Percentiles rank a stretch among this genome's conserved stretches.
phyloP scores from a whole-genome alignment of 2,888 invertebrate genomes.

The Sepioteuthis lessoniana region DNA sequence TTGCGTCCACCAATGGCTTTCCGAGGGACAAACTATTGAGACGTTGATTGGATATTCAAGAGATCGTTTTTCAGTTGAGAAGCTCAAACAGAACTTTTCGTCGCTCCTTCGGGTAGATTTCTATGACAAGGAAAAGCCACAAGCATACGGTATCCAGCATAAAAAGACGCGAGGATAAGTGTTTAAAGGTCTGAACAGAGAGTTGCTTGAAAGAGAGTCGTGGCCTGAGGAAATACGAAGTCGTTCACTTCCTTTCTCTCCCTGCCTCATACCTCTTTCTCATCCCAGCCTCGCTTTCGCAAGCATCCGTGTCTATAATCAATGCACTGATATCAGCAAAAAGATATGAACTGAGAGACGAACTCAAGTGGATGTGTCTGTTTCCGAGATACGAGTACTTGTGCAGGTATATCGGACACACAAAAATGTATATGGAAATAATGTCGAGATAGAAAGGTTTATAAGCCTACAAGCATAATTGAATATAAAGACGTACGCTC shows the following conservation, averaged over 20 bases:
- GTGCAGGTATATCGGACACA: no score
- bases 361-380: no score
- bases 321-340: not conserved
- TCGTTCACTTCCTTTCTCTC: no score
- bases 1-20: slow-evolving; percentile 6
- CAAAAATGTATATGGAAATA: no score
- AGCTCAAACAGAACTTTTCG: not conserved
- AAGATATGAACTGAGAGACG: no score
- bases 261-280: not conserved
- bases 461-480: no score
- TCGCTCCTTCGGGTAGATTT: not conserved
- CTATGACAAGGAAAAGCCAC: not conserved
- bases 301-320: not conserved
- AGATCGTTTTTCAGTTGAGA: not conserved
- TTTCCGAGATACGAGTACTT: no score
- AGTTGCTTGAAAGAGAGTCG: not conserved
- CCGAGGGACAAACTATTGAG: not conserved
- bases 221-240: not conserved
- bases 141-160: not conserved
- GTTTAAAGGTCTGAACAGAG: not conserved
- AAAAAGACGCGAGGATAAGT: not conserved
- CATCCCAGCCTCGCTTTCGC: not conserved
- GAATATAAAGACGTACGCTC: no score
- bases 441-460: no score
- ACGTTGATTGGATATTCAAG: not conserved